phyloP scores from a whole-genome alignment of 2,888 invertebrate genomes.

The Conomelus anceps region DNA sequence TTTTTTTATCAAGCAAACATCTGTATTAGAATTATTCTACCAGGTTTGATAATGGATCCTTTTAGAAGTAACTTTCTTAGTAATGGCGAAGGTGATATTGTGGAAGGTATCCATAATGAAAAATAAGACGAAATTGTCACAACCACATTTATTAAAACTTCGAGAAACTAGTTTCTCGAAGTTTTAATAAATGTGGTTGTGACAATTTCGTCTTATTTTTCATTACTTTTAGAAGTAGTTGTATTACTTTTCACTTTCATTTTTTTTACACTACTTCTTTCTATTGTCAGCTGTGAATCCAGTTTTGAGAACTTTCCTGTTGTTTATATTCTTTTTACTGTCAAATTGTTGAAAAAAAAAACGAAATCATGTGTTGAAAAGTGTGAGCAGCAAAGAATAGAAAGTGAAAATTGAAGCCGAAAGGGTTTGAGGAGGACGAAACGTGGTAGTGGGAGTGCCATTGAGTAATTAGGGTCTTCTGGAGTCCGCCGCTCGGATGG shows the following conservation, averaged over 20 bases:
- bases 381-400: background rate
- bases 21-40: no score
- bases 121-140: no score
- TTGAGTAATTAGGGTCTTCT: background rate
- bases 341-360: background rate
- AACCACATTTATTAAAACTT: no score
- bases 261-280: background rate
- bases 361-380: background rate
- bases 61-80: no score
- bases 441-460: background rate
- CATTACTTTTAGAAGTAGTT: no score
- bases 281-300: background rate
- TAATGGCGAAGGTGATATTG: no score
- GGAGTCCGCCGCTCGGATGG: background rate
- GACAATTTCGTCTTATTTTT: no score
- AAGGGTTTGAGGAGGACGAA: background rate
- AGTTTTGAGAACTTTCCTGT: background rate
- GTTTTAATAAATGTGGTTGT: no score
- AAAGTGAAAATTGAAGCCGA: background rate
- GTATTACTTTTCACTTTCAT: background rate
- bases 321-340: background rate
- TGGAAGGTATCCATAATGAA: no score
- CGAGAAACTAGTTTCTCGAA: no score
- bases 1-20: no score
- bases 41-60: no score